A percentile compares a stretch with the other conserved stretches of the same genome.
Evolutionary conservation across 2,113 vertebrate species (phyloP).

Genomic region (Neolamprologus caudopunctatus): DNA sequence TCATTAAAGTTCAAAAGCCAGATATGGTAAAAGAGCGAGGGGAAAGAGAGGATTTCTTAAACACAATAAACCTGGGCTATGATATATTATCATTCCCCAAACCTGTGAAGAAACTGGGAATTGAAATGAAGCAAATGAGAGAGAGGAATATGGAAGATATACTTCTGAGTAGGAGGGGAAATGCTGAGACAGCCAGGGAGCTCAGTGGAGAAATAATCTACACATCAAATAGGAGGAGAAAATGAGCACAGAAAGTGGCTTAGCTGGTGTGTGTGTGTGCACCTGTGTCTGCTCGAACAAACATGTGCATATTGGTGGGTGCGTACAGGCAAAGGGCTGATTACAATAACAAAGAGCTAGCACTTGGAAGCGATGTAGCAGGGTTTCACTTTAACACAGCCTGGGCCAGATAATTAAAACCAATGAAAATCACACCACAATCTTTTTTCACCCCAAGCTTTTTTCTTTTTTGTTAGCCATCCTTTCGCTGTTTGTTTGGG

Average conservation of each 20-base stretch:
- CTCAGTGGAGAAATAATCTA: constrained; percentile 49
- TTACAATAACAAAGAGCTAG: constrained; percentile 52
- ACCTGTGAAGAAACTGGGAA: not conserved
- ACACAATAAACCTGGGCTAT: not conserved
- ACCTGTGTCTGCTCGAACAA: constrained; percentile 12
- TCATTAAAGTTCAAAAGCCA: constrained; percentile 16
- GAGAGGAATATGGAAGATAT: not conserved
- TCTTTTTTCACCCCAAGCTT: not conserved
- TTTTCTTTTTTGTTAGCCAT: not conserved
- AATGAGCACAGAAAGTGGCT: constrained; percentile 40
- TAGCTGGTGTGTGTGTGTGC: constrained; percentile 4
- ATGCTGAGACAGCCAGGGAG: constrained; percentile 31
- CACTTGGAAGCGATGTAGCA: constrained; percentile 19
- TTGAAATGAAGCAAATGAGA: not conserved
- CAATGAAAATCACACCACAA: constrained; percentile 10
- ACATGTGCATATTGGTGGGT: not conserved
- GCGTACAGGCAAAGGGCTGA: not conserved
- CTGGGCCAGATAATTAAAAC: constrained; percentile 31
- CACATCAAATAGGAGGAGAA: constrained; percentile 54
- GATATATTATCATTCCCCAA: not conserved
- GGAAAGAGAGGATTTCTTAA: not conserved
- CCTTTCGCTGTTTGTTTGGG: not conserved
- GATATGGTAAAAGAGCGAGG: not conserved
- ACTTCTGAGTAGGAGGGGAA: constrained; percentile 28
- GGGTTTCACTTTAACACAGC: not conserved